Evolutionary conservation across 2,113 vertebrate genomes (phyloP), one percentile per base, ranked within the genome.

Genomic region (Malurus alboscapulatus): DNA sequence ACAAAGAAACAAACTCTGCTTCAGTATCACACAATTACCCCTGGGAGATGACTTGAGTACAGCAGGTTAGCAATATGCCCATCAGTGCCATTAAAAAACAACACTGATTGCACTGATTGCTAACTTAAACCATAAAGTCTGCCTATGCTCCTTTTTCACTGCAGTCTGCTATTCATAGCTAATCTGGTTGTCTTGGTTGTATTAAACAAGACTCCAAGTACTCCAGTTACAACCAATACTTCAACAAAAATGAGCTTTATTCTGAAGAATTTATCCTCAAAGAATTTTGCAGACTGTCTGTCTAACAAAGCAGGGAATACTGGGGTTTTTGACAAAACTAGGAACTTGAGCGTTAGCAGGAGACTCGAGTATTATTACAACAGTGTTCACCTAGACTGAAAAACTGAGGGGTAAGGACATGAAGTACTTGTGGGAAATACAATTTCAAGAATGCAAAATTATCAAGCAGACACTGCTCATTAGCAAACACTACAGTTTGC

Each of bases 81-180:
- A 29, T 15, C 24, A 9, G 14, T n/a, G 24, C 57, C 38, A 69
- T 10, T 10, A 36, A 36, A 68, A 80, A 5, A 21, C 36, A 76
- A 22, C 34, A 50, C 19, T 8, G 58, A 50, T 0, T 45, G 34
- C 67, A 79, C 36, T 53, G 48, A 29, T 29, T 66, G 47, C 55
- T 78, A 67, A 59, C 20, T 48, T 45, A 20, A 63, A 16, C 34
- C 29, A 10, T 2, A 9, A 71, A 50, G 17, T 16, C 38, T 51
- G 6, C 2, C 25, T 20, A 0, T 3, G 11, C 59, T 58, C 4
- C 0, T 16, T 51, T 84, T 44, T n/a, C 45, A 38, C 21, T 27
- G 32, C 5, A 77, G 16, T 0, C 83, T 25, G 76, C 22, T 45
- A 8, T 6, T 83, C 47, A 18, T 0, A 59, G 26, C 38, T 79